phyloP scores from a whole-genome alignment of 2,888 invertebrate species.

The Lysandra bellargus region DNA sequence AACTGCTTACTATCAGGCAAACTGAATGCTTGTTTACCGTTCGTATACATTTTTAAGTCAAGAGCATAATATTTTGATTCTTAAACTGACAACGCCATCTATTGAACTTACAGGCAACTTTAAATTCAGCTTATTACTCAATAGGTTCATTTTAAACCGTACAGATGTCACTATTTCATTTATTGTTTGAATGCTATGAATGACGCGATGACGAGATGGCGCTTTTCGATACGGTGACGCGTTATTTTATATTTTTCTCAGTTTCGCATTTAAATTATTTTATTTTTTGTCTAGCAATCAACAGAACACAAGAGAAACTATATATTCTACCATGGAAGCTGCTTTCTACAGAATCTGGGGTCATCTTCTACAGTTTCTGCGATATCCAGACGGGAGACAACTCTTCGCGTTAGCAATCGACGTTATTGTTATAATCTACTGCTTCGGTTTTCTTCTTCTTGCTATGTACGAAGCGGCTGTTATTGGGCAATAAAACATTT shows the following conservation, averaged over 20 bases:
- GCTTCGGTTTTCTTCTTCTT: conserved; percentile 61
- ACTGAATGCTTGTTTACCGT: no score
- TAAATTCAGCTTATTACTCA: not conserved
- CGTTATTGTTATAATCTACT: conserved; percentile 59
- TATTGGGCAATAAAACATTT: conserved; percentile 32
- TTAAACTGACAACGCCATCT: not conserved
- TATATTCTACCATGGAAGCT: conserved; percentile 39
- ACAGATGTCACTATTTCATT: not conserved
- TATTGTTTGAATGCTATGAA: not conserved
- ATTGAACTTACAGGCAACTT: not conserved
- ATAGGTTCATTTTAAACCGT: not conserved
- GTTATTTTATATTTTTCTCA: not conserved
- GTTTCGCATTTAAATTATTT: not conserved
- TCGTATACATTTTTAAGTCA: no score
- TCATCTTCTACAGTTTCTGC: conserved; percentile 48
- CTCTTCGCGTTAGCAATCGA: conserved; percentile 63
- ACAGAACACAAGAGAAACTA: not conserved
- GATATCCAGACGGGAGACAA: conserved; percentile 51
- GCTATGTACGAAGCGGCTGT: conserved; percentile 58
- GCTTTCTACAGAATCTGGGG: conserved; percentile 43
- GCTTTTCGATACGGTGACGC: not conserved
- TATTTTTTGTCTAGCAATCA: not conserved
- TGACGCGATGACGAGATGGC: no score
- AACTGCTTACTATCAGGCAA: not conserved
- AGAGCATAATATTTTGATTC: no score